These are phyloP conservation scores for Polyploca ridens DNA, from an alignment of 2,888 invertebrate genomes.

Conservation along the genomic window DNA sequence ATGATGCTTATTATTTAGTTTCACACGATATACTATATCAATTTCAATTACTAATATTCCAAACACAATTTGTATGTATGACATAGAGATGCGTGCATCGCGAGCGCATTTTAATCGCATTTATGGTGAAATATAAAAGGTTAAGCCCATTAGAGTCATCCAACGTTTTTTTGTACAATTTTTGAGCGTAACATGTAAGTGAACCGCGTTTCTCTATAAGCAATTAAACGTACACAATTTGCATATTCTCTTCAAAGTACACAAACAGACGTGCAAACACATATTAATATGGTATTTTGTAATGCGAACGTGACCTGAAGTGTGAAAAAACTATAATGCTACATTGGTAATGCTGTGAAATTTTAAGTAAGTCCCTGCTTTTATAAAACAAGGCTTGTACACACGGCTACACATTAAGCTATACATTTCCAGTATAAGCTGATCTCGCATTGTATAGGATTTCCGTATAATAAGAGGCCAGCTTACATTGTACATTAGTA, in stretches of 20 bases:
- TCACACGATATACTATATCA: slow-evolving; percentile 3
- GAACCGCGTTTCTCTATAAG: slow-evolving; percentile 51
- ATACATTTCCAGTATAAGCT: too few species aligned
- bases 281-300: slow-evolving; percentile 31
- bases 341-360: slow-evolving; percentile 4
- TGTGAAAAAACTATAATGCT: not conserved
- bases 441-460: too few species aligned
- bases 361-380: not conserved
- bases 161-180: slow-evolving; percentile 49
- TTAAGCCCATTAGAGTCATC: slow-evolving; percentile 63
- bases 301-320: slow-evolving; percentile 29
- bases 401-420: too few species aligned
- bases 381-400: not conserved
- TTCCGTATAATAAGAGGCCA: too few species aligned
- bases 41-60: slow-evolving; percentile 13
- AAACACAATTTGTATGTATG: slow-evolving; percentile 24
- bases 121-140: slow-evolving; percentile 71
- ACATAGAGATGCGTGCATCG: slow-evolving; percentile 46
- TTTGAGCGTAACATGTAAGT: slow-evolving; percentile 48
- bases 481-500: too few species aligned
- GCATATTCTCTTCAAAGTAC: slow-evolving; percentile 38
- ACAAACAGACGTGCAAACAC: slow-evolving; percentile 21
- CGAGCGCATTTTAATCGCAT: slow-evolving; percentile 62
- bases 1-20: not conserved
- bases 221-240: slow-evolving; percentile 42